Evolutionary conservation across 1,140 invertebrate species (phyloP).

Genomic region (Drosophila hydei): DNA sequence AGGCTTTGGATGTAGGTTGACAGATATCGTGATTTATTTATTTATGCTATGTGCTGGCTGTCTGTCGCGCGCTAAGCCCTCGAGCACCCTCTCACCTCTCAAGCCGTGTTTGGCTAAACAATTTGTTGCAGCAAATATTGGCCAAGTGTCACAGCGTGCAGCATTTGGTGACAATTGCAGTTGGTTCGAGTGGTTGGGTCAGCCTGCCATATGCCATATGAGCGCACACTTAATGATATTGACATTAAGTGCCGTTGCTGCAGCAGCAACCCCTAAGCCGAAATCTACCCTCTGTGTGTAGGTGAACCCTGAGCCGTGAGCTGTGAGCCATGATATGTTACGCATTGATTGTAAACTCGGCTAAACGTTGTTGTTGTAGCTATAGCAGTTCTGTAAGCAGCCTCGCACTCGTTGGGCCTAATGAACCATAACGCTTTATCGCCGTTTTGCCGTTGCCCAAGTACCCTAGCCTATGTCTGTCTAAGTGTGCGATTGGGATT

Average conservation of each 20-base stretch:
- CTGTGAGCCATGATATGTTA: slow-evolving; percentile 52
- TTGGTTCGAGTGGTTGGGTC: slow-evolving; percentile 48
- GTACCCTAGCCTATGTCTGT: slow-evolving; percentile 44
- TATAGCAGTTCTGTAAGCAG: slow-evolving; percentile 8
- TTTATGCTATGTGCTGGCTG: slow-evolving; percentile 18
- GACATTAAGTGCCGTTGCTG: slow-evolving; percentile 63
- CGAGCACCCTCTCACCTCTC: not conserved
- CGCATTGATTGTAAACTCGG: slow-evolving; percentile 56
- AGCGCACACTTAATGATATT: slow-evolving; percentile 72
- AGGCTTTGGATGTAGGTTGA: not conserved
- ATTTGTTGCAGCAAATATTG: slow-evolving; percentile 75
- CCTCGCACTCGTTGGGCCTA: slow-evolving; percentile 66
- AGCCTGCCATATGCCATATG: slow-evolving; percentile 55
- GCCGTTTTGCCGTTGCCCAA: slow-evolving; percentile 61
- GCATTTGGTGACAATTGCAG: slow-evolving; percentile 71
- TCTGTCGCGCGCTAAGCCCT: not conserved
- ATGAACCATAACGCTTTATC: slow-evolving; percentile 82
- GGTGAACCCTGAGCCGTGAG: slow-evolving; percentile 29
- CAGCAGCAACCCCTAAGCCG: slow-evolving; percentile 61
- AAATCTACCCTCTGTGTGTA: slow-evolving; percentile 7
- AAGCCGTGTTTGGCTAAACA: slow-evolving; percentile 70
- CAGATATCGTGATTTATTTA: slow-evolving; percentile 20
- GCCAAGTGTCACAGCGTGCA: slow-evolving; percentile 46
- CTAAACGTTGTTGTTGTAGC: slow-evolving; percentile 39
- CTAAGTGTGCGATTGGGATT: slow-evolving; percentile 81